phyloP scores from a whole-genome alignment of 2,113 vertebrate genomes.

The Calypte anna region DNA sequence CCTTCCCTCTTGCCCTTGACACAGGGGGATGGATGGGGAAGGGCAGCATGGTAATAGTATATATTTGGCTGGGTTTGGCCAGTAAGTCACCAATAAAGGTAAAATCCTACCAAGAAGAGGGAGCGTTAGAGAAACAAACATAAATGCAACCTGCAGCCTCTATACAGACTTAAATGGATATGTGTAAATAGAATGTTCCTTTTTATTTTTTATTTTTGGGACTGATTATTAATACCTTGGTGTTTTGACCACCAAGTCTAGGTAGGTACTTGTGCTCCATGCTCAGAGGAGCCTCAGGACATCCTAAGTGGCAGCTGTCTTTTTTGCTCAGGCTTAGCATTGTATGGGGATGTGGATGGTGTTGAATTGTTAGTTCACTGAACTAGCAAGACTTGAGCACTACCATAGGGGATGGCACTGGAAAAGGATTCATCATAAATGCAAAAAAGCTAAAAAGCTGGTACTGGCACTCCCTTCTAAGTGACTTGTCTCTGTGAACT shows the following conservation, averaged over 20 bases:
- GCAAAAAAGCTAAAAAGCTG: neutral
- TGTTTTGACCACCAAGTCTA: neutral
- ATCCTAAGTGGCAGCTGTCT: neutral
- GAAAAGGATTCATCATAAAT: neutral
- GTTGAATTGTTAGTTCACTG: fast-evolving
- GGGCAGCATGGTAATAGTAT: too few species aligned
- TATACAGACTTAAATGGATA: neutral
- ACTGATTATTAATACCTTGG: neutral
- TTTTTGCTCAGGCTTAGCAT: neutral
- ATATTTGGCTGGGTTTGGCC: neutral
- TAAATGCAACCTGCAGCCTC: neutral
- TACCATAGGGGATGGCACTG: fast-evolving
- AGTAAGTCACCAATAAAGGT: neutral
- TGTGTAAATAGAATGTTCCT: neutral
- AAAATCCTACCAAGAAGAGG: neutral
- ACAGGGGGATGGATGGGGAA: neutral
- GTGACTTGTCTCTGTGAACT: neutral
- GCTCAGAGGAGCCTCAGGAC: neutral
- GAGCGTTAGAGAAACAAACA: neutral
- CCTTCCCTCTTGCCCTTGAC: neutral
- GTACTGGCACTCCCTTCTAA: neutral
- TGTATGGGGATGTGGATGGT: too few species aligned
- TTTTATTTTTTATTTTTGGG: neutral
- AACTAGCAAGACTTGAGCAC: neutral
- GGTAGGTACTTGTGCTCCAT: neutral